These are phyloP conservation scores for Cryptosula pallasiana DNA, from an alignment of 2,888 invertebrate species.

Conservation along the genomic window DNA sequence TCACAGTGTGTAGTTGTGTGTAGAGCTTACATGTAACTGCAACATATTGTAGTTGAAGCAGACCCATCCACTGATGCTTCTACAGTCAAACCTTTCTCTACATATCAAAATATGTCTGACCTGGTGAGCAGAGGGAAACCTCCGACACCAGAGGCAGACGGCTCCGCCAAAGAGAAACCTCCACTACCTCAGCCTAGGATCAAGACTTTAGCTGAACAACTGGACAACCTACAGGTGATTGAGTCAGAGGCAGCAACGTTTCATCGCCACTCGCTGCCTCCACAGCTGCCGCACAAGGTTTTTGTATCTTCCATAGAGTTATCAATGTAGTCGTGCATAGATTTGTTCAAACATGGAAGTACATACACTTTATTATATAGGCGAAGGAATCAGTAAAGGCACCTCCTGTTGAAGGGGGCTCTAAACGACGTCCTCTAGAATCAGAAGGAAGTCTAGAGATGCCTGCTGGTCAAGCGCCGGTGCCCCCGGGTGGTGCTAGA, in stretches of 20 bases:
- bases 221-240: conserved; percentile 6
- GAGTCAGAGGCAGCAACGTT: not conserved
- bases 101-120: not conserved
- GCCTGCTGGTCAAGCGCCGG: not conserved
- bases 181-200: not conserved
- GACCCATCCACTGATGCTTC: not conserved
- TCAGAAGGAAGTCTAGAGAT: conserved; percentile 18
- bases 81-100: no score
- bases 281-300: not conserved
- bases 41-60: not conserved
- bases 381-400: not conserved
- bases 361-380: no score
- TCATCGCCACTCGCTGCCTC: not conserved
- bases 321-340: no score
- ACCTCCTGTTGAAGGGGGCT: not conserved
- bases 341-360: no score
- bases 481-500: not conserved
- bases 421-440: not conserved
- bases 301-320: no score
- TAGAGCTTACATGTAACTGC: not conserved
- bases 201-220: conserved; percentile 7
- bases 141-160: not conserved
- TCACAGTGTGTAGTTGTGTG: not conserved
- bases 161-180: not conserved
- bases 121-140: not conserved